These are phyloP conservation scores for Diadegma fenestrale DNA, from an alignment of 2,888 invertebrate species.

Conservation along the genomic window DNA sequence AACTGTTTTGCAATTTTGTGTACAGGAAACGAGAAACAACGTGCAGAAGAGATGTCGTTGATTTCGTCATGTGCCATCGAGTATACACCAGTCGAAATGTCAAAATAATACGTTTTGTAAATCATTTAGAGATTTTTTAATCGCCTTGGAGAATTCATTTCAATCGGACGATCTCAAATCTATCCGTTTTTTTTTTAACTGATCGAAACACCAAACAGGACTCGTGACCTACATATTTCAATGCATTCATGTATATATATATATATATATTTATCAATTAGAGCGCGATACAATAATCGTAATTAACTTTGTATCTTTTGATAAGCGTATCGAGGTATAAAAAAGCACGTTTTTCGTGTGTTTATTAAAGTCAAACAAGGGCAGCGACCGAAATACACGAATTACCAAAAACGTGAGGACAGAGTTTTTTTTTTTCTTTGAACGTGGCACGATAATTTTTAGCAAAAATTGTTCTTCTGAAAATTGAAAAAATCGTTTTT, in stretches of 20 bases:
- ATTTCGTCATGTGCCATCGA: neutral
- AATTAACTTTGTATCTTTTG: neutral
- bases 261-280: neutral
- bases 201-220: neutral
- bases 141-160: neutral
- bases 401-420: neutral
- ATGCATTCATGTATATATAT: too few species aligned
- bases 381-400: neutral
- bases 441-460: neutral
- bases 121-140: neutral
- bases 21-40: slow-evolving; percentile 2
- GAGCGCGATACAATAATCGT: neutral
- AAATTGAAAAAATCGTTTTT: neutral
- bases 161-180: neutral
- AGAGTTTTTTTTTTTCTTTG: neutral
- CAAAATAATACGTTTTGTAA: neutral
- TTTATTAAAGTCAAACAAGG: neutral
- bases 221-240: neutral
- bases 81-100: neutral
- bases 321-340: neutral
- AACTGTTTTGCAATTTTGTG: slow-evolving; percentile 10
- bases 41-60: neutral
- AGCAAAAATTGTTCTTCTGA: neutral
- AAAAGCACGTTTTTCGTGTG: neutral
- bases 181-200: neutral